Evolutionary conservation across 2,888 invertebrate species (phyloP), one percentile per base, ranked within the genome.

Genomic region (Tortricodes alternella): DNA sequence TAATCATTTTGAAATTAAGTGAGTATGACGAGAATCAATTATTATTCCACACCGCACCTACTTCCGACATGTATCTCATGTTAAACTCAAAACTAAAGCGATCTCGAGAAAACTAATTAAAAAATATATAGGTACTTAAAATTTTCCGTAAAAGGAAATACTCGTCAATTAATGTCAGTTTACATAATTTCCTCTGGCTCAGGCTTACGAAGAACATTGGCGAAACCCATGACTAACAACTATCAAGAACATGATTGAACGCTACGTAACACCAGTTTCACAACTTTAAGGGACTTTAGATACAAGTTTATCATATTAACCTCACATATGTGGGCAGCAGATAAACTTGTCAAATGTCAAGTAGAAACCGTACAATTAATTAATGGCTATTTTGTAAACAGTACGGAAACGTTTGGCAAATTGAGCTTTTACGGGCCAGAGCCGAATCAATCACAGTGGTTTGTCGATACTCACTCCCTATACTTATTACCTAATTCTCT

Each of bases 351-450:
- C 9, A n/a, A n/a, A n/a, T n/a, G n/a, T n/a, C n/a, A n/a, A n/a
- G n/a, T n/a, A n/a, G n/a, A n/a, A n/a, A n/a, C n/a, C n/a, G n/a
- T n/a, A n/a, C n/a, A n/a, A n/a, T n/a, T n/a, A n/a, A n/a, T n/a
- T n/a, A n/a, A n/a, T n/a, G n/a, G n/a, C n/a, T n/a, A n/a, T n/a
- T 35, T 3, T 8, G 2, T 16, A 37, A n/a, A 3, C 6, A 27
- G 1, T 23, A 13, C 2, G 46, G 5, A 3, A 46, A 46, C 15
- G 29, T 11, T 32, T 46, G 38, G 18, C 46, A 39, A 18, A 41
- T 43, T 48, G 55, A 49, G 48, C 48, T 55, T 43, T 49, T 6
- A 34, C 39, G 18, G 41, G n/a, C 27, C 34, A 35, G 48, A 27
- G 27, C 39, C 19, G 19, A 55, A 48, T 48, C 34, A 35, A 48